A percentile compares a stretch with the other conserved stretches of the same genome.
Conservation (phyloP, 2,888 invertebrate genomes). For the Dicyrtomina minuta region DNA sequence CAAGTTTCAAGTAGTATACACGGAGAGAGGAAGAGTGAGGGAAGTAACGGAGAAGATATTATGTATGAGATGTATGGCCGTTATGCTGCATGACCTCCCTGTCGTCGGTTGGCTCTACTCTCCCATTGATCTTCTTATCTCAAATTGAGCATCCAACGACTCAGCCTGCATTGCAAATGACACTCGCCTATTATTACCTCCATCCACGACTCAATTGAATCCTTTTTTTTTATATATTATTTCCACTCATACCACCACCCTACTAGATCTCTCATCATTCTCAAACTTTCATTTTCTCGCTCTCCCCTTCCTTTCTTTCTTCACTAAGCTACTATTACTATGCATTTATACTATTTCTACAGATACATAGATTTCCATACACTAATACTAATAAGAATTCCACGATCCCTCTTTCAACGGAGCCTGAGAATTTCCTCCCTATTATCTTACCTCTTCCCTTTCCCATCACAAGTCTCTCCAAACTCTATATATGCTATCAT, state of each 20-base stretch:
- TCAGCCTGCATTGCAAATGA: constrained; percentile 31
- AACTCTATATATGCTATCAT: too few species aligned
- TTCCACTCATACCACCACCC: not conserved
- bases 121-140: constrained; percentile 32
- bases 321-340: not conserved
- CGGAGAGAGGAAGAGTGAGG: constrained; percentile 1
- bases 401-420: too few species aligned
- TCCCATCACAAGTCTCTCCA: not conserved
- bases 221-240: constrained; percentile 21
- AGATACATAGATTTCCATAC: not conserved
- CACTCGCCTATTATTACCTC: constrained; percentile 33
- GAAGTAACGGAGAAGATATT: constrained; percentile 15
- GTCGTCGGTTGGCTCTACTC: constrained; percentile 12
- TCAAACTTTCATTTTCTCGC: not conserved
- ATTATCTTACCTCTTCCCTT: constrained; percentile 4
- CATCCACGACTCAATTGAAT: constrained; percentile 31
- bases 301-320: not conserved
- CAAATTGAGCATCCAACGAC: constrained; percentile 31
- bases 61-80: constrained; percentile 25
- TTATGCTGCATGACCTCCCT: constrained; percentile 26
- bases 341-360: not conserved
- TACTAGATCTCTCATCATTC: not conserved
- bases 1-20: too few species aligned
- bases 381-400: not conserved
- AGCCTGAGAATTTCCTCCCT: not conserved